phyloP scores from a whole-genome alignment of 2,113 vertebrate species.

The Galemys pyrenaicus region DNA sequence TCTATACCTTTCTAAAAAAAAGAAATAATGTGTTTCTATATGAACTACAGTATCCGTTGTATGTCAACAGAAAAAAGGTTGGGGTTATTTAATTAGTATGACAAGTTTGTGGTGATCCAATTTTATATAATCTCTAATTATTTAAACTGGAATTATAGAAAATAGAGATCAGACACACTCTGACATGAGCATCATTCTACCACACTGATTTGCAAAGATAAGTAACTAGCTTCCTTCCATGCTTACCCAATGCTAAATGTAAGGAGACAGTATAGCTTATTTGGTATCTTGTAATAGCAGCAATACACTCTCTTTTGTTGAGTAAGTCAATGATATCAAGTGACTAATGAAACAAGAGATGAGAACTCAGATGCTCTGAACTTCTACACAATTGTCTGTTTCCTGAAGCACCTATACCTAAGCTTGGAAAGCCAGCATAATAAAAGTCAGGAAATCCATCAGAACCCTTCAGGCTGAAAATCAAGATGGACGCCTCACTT shows the following conservation, averaged over 20 bases:
- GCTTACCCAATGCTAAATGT: neutral
- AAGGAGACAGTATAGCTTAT: neutral
- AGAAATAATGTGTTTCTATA: neutral
- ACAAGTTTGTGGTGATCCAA: neutral
- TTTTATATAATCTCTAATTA: neutral
- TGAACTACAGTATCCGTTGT: neutral
- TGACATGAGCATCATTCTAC: neutral
- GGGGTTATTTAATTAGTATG: neutral
- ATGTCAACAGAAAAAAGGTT: neutral
- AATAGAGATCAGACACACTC: neutral
- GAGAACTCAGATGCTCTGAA: neutral
- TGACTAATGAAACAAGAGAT: neutral
- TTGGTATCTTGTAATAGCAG: neutral
- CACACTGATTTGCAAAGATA: neutral
- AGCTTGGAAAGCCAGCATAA: neutral
- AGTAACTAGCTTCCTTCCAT: neutral
- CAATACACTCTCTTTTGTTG: neutral
- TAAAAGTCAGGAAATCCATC: neutral
- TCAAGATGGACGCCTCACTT: constrained; percentile 79
- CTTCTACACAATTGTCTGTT: neutral
- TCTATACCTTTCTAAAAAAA: constrained; percentile 67
- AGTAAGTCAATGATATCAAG: neutral
- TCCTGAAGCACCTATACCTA: neutral
- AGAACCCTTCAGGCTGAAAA: constrained; percentile 61
- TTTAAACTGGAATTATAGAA: neutral